Conservation (phyloP, 2,888 invertebrate species). For the Choreutis nemorana region DNA sequence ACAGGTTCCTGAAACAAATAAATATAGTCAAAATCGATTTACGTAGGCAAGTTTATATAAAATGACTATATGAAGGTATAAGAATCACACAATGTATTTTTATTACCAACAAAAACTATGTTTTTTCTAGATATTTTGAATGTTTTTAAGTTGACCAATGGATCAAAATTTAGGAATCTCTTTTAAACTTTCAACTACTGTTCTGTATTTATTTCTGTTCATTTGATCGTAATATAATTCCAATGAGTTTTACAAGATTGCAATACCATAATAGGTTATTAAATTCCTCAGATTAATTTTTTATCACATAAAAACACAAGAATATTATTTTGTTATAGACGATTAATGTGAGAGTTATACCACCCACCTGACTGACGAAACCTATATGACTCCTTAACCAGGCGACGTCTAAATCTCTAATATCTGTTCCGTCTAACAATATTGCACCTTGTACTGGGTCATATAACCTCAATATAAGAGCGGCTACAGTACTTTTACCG, state of each 20-base stretch:
- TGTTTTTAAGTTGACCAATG: no score
- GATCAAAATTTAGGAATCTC: no score
- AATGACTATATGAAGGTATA: neutral
- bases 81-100: no score
- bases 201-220: no score
- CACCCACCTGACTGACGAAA: slow-evolving; percentile 82
- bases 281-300: no score
- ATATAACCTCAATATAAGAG: slow-evolving; percentile 84
- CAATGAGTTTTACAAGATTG: no score
- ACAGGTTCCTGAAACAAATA: slow-evolving; percentile 78
- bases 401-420: slow-evolving; percentile 77
- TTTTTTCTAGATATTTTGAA: no score
- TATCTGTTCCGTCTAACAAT: slow-evolving; percentile 78
- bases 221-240: no score
- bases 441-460: slow-evolving; percentile 80
- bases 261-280: no score
- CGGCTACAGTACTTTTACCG: slow-evolving; percentile 92
- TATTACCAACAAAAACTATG: no score
- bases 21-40: slow-evolving; percentile 3
- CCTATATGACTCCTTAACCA: slow-evolving; percentile 91
- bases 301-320: slow-evolving; percentile 5
- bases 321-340: slow-evolving; percentile 3
- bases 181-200: no score
- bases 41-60: neutral
- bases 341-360: no score